These are phyloP conservation scores for Epizoanthus ramosus DNA, from an alignment of 92 coral and sea anemone species.

Conservation along the genomic window DNA sequence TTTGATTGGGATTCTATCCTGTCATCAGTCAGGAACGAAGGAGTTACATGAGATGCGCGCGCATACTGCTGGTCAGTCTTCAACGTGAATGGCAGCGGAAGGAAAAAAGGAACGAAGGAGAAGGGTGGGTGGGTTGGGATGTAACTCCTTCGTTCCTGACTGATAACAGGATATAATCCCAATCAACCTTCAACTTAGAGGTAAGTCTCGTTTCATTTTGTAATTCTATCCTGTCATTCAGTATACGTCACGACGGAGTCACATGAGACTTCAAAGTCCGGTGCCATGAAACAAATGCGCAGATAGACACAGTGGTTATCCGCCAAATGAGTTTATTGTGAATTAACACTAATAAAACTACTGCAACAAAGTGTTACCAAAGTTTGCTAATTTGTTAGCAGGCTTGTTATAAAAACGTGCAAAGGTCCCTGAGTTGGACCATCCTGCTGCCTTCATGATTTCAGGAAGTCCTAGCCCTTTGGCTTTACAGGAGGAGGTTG, in stretches of 20 bases:
- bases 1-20: too few relatives aligned
- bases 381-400: background rate
- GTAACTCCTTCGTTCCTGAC: constrained; percentile 28
- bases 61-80: constrained; percentile 40
- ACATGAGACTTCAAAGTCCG: too few relatives aligned
- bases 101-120: constrained; percentile 4
- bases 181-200: too few relatives aligned
- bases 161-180: constrained; percentile 20
- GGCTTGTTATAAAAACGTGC: constrained; percentile 42
- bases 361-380: background rate
- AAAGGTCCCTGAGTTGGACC: constrained; percentile 47
- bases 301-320: too few relatives aligned
- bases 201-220: background rate
- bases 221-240: background rate
- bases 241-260: background rate
- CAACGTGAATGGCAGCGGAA: constrained; percentile 29
- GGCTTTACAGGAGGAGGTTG: background rate
- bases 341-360: too few relatives aligned
- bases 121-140: constrained; percentile 20
- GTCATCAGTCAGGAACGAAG: too few relatives aligned
- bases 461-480: background rate
- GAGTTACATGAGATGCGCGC: too few relatives aligned
- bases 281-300: too few relatives aligned
- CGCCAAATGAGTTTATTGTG: too few relatives aligned
- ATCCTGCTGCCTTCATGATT: constrained; percentile 14